These are phyloP conservation scores for Saccopteryx bilineata DNA, from an alignment of 2,113 vertebrate genomes.

Conservation along the genomic window DNA sequence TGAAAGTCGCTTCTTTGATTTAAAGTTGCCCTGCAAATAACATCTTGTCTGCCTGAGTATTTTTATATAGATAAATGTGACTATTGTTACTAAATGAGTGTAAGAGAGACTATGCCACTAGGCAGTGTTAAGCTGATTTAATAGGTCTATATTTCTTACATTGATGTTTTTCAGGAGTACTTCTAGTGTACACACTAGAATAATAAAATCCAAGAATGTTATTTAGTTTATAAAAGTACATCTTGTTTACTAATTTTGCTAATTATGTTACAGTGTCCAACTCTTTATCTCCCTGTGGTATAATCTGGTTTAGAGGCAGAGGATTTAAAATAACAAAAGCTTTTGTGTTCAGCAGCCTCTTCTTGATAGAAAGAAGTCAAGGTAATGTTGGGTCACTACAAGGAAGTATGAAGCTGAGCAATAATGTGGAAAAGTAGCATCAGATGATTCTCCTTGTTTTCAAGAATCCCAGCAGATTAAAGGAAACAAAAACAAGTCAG, in stretches of 20 bases:
- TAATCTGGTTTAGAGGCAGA: not conserved
- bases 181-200: not conserved
- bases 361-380: conserved; percentile 8
- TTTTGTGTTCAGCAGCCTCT: not conserved
- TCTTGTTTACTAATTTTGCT: conserved; percentile 48
- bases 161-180: conserved; percentile 18
- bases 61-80: conserved; percentile 16
- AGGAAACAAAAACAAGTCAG: conserved; percentile 2
- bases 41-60: not conserved
- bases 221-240: conserved; percentile 31
- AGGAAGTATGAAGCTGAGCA: conserved; percentile 13
- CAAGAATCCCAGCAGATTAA: not conserved
- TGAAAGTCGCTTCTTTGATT: conserved; percentile 51
- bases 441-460: not conserved
- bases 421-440: not conserved
- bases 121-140: not conserved
- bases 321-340: not conserved
- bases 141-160: not conserved
- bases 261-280: not conserved
- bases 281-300: not conserved
- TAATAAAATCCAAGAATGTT: conserved; percentile 37
- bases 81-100: conserved; percentile 20
- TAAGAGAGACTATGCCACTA: not conserved
- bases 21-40: conserved; percentile 53
- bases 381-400: not conserved